Conservation (phyloP, 2,797 vertebrate species). For the Esox masquinongy region DNA sequence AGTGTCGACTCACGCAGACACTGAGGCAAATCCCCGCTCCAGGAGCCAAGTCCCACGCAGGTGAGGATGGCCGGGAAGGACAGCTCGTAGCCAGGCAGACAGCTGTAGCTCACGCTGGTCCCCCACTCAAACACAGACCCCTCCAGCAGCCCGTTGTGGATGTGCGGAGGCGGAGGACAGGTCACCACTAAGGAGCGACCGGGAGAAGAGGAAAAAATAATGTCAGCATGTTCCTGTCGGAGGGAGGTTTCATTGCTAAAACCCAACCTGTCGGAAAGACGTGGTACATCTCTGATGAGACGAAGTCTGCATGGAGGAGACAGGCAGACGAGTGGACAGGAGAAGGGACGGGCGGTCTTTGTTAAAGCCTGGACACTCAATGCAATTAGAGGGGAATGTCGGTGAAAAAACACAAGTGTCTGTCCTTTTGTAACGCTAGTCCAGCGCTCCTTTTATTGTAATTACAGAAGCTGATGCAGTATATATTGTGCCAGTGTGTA, state of each 20-base stretch:
- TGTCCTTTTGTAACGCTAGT: not conserved
- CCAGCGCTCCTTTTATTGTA: not conserved
- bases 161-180: constrained; percentile 83
- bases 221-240: too few species aligned
- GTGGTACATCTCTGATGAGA: not conserved
- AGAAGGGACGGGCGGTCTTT: not conserved
- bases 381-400: not conserved
- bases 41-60: constrained; percentile 89
- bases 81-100: constrained; percentile 91
- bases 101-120: constrained; percentile 92
- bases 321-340: not conserved
- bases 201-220: too few species aligned
- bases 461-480: not conserved
- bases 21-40: constrained; percentile 94
- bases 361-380: not conserved
- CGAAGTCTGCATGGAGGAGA: not conserved
- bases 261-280: not conserved
- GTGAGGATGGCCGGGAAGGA: constrained; percentile 94
- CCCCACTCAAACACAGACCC: constrained; percentile 94
- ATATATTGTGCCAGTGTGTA: not conserved
- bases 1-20: constrained; percentile 88
- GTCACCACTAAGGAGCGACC: constrained; percentile 82
- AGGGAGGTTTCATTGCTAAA: not conserved
- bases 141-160: constrained; percentile 89
- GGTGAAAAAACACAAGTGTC: not conserved